A percentile compares a stretch with the other conserved stretches of the same genome.
These are phyloP conservation scores for Serripes groenlandicus DNA, from an alignment of 2,888 invertebrate species.

Conservation along the genomic window DNA sequence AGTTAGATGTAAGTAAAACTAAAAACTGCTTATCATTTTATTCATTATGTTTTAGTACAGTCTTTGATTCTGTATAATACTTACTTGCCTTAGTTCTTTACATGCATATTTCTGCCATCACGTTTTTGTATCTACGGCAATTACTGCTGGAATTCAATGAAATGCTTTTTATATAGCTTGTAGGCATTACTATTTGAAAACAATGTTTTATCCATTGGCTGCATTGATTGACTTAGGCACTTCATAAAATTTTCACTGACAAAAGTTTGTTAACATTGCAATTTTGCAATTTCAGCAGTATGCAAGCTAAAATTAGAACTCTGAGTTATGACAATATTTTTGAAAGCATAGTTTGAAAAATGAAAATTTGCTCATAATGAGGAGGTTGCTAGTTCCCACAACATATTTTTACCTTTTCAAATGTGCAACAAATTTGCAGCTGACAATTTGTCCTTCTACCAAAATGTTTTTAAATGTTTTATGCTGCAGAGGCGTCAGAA, in stretches of 20 bases:
- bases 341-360: neutral
- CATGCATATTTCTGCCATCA: neutral
- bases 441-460: neutral
- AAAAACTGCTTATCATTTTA: neutral
- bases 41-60: neutral
- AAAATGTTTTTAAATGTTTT: neutral
- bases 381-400: neutral
- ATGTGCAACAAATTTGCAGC: too few relatives aligned
- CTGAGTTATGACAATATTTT: neutral
- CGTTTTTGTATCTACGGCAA: neutral
- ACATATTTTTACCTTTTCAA: too few relatives aligned
- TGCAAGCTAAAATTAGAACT: neutral
- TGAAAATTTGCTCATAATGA: neutral
- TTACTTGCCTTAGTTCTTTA: neutral
- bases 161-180: neutral
- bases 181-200: too few relatives aligned
- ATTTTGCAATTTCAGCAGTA: too few relatives aligned
- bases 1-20: conserved; percentile 80
- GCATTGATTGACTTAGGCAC: too few relatives aligned
- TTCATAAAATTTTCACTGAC: too few relatives aligned
- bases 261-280: too few relatives aligned
- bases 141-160: neutral
- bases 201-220: too few relatives aligned
- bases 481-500: neutral
- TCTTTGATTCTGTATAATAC: neutral